Evolutionary conservation across 2,797 vertebrate species (phyloP), one percentile per base, ranked within the genome.

Genomic region (Glyptemys insculpta): DNA sequence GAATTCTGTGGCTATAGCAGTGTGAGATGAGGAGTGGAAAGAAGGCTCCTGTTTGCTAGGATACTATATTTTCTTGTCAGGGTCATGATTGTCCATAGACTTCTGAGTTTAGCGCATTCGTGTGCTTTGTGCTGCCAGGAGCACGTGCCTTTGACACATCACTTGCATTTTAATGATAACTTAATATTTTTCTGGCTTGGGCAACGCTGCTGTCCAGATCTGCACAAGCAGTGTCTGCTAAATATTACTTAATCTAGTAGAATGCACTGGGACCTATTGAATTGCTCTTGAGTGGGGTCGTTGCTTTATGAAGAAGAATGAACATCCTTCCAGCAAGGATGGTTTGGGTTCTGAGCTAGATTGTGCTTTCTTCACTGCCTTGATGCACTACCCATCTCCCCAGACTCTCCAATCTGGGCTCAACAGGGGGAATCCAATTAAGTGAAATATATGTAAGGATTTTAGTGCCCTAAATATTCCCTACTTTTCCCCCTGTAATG

Each of bases 301-400:
- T 34, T 76, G 4, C 79, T 78, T 62, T 2, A 19, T 49, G 57
- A 76, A 87, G 37, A 74, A 87, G n/a, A 54, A 4, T 8, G 41
- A 0, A 0, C 2, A 0, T 31, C 57, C 21, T 54, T 4, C 1
- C 0, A 7, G 87, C 65, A 49, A 4, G 41, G 90, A 44, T 7
- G 44, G 44, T 27, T 25, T 49, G 44, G 44, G 44, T 41, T 72
- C 21, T 72, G n/a, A 37, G 68, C 68, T 72, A 12, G 37, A 23
- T 41, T 19, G 6, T 41, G 7, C 62, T 68, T 68, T 68, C n/a
- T 19, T 10, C n/a, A 6, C 19, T 11, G 5, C 10, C 9, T 72
- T 72, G 21, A 37, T 25, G n/a, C 21, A 23, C 19, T 5, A 72
- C n/a, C 37, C 11, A 12, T 41, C 21, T 41, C 10, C 11, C 21